phyloP scores from a whole-genome alignment of 2,113 vertebrate species.

The Anolis carolinensis region DNA sequence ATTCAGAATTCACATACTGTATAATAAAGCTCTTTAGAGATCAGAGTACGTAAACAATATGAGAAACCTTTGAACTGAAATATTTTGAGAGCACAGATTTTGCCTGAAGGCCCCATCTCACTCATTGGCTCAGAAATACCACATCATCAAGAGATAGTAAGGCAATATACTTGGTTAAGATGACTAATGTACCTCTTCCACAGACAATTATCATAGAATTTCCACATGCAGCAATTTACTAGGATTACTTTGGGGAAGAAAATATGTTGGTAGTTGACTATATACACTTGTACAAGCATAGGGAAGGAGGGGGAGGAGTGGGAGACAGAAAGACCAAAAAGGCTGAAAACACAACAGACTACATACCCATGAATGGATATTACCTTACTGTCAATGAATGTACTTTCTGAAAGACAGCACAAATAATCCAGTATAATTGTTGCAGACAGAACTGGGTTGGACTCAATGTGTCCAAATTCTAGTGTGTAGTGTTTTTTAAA shows the following conservation, averaged over 20 bases:
- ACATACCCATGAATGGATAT: neutral
- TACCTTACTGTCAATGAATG: neutral
- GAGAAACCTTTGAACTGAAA: constrained; percentile 42
- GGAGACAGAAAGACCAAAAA: neutral
- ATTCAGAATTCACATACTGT: constrained; percentile 33
- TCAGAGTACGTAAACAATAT: constrained; percentile 59
- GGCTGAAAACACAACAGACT: neutral
- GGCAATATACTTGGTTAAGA: too few relatives aligned
- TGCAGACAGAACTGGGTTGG: neutral
- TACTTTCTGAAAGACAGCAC: neutral
- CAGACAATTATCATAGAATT: neutral
- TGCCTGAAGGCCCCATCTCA: constrained; percentile 44
- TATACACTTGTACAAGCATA: neutral
- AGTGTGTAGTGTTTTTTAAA: neutral
- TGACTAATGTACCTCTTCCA: too few relatives aligned
- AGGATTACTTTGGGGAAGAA: neutral
- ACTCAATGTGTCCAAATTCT: neutral
- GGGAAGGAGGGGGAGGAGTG: too few relatives aligned
- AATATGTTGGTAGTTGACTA: neutral
- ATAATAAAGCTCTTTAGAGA: constrained; percentile 47
- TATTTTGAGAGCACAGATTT: constrained; percentile 50
- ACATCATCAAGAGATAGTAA: constrained; percentile 4
- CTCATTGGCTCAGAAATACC: constrained; percentile 41
- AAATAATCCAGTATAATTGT: neutral
- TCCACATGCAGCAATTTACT: neutral